These are phyloP conservation scores for Lordiphosa fenestrarum DNA, from an alignment of 2,888 invertebrate species.

Conservation along the genomic window DNA sequence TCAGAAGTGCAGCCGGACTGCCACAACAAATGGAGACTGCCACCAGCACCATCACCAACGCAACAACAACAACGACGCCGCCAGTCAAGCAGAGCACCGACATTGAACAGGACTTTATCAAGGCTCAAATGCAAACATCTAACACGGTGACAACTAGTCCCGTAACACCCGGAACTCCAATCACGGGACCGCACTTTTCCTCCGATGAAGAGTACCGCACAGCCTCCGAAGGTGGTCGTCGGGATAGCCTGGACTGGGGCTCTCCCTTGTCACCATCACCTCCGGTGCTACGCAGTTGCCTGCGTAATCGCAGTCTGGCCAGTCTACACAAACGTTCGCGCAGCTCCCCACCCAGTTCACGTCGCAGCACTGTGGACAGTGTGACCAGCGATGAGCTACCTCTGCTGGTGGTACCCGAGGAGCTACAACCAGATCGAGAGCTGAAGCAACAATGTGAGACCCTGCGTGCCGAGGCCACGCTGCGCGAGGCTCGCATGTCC, in stretches of 20 bases:
- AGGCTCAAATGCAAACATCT: slow-evolving; percentile 71
- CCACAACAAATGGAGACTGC: slow-evolving; percentile 48
- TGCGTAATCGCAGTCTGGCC: slow-evolving; percentile 81
- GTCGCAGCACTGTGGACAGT: slow-evolving; percentile 84
- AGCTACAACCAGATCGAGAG: slow-evolving; percentile 81
- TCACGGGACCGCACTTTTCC: slow-evolving; percentile 86
- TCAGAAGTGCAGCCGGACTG: slow-evolving; percentile 88
- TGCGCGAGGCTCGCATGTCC: slow-evolving; percentile 88
- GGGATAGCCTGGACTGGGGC: slow-evolving; percentile 92
- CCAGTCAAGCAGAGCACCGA: slow-evolving; percentile 63
- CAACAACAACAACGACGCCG: slow-evolving; percentile 75
- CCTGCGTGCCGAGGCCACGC: slow-evolving; percentile 86
- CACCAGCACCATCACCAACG: not conserved
- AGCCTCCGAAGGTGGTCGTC: slow-evolving; percentile 90
- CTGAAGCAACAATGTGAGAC: slow-evolving; percentile 88
- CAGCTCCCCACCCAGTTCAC: slow-evolving; percentile 83
- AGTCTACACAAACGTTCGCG: slow-evolving; percentile 83
- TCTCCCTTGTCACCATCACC: slow-evolving; percentile 86
- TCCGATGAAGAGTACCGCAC: slow-evolving; percentile 94
- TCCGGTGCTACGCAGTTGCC: slow-evolving; percentile 82
- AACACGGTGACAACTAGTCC: slow-evolving; percentile 41
- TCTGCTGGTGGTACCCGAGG: slow-evolving; percentile 76
- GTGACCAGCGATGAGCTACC: slow-evolving; percentile 79
- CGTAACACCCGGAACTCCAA: slow-evolving; percentile 82
- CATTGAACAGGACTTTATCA: slow-evolving; percentile 80